phyloP scores from a whole-genome alignment of 1,140 invertebrate species.

The Kradibia gibbosae region DNA sequence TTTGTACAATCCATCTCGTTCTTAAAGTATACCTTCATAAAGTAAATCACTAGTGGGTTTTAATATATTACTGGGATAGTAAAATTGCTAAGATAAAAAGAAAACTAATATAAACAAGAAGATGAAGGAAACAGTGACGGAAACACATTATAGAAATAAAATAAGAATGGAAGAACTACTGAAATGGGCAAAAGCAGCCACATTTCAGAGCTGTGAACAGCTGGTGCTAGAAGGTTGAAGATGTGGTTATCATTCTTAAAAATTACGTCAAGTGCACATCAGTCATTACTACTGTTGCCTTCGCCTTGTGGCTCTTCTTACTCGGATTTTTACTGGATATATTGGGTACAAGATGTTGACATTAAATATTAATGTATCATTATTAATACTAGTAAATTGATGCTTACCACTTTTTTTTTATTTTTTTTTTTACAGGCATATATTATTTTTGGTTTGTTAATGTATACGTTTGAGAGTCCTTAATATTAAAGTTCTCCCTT shows the following conservation, averaged over 20 bases:
- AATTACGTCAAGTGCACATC: conserved; percentile 5
- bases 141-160: conserved; percentile 19
- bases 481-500: not conserved
- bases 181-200: conserved; percentile 53
- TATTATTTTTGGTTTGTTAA: conserved; percentile 30
- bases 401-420: not conserved
- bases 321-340: not conserved
- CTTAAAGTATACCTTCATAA: not conserved
- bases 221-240: conserved; percentile 42
- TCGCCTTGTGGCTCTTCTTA: conserved; percentile 8
- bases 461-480: not conserved
- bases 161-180: not conserved
- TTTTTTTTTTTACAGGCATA: not conserved
- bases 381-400: too few species aligned
- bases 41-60: not conserved
- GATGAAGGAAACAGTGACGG: not conserved
- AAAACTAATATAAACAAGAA: not conserved
- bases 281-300: not conserved
- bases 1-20: not conserved
- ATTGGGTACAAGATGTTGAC: conserved; percentile 27
- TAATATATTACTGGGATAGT: not conserved
- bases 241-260: conserved; percentile 45
- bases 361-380: too few species aligned
- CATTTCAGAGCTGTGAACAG: conserved; percentile 53
- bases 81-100: not conserved